Conservation (phyloP, 2,888 invertebrate species). For the Masnerella sp. region DNA sequence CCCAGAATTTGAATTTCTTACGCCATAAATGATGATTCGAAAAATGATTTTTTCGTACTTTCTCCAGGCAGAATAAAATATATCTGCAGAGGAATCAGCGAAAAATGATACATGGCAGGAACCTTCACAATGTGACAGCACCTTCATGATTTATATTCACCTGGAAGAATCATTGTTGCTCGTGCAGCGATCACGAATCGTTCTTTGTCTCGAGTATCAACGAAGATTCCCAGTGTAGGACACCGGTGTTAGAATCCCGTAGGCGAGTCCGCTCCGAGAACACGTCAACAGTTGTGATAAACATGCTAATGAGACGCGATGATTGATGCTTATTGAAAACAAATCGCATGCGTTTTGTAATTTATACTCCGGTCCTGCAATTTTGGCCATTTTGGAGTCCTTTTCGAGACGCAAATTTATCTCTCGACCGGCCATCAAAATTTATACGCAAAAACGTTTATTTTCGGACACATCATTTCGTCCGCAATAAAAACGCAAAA, state of each 20-base stretch:
- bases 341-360: slow-evolving; percentile 34
- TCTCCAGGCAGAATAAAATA: slow-evolving; percentile 14
- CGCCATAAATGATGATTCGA: no score
- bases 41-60: background rate
- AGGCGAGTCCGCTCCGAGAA: slow-evolving; percentile 44
- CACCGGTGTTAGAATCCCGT: slow-evolving; percentile 43
- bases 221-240: slow-evolving; percentile 37
- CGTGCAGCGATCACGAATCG: slow-evolving; percentile 50
- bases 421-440: background rate
- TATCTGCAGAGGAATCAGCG: slow-evolving; percentile 46
- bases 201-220: slow-evolving; percentile 47
- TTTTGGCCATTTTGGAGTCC: slow-evolving; percentile 22
- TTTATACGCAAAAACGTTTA: background rate
- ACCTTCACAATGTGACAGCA: slow-evolving; percentile 47
- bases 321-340: slow-evolving; percentile 55
- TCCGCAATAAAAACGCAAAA: no score
- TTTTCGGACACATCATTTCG: no score
- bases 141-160: slow-evolving; percentile 54
- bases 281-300: slow-evolving; percentile 56
- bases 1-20: no score
- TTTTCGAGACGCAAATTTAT: slow-evolving; percentile 10
- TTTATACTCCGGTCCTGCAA: slow-evolving; percentile 31
- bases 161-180: slow-evolving; percentile 52
- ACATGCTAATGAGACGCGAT: slow-evolving; percentile 56
- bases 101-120: slow-evolving; percentile 53